Evolutionary conservation across 2,797 vertebrate genomes (phyloP), one percentile per base, ranked within the genome.

Genomic region (Hypotaenidia okinawae): DNA sequence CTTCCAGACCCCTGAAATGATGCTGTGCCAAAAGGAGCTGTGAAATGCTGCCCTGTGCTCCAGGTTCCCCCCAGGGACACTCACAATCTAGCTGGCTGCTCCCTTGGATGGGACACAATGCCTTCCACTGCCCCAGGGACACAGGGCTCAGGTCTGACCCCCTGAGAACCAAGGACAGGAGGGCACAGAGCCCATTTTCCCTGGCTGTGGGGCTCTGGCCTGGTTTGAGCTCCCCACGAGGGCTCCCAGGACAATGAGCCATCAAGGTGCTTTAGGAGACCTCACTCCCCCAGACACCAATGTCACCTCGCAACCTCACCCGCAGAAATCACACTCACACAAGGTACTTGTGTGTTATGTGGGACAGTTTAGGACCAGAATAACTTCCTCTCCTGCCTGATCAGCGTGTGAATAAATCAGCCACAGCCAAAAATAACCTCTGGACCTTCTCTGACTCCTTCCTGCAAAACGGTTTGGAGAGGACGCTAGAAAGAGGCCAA

Each of bases 321-420:
- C 5, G 0, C 49, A 84, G 89, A 77, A 93, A 89, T 89, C 87
- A 70, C 93, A 67, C 82, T 49, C 3, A 1, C 76, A 79, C 61
- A 25, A 5, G 7, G 84, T 43, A 45, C 78, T 79, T 24, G 24
- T 0, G 16, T 2, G 4, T 74, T 92, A 96, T 94, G 84, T 95
- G 90, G 94, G 93, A 89, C 94, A 92, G 10, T 63, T 32, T 57
- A 64, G 84, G 90, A 95, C 88, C 86, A 90, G 95, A 95, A 95
- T 90, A 94, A 87, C 89, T 82, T 86, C 82, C 49, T 63, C 39
- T 84, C 67, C 86, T 77, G 84, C 61, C 49, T 95, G 76, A 94
- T 87, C 89, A 52, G 82, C 0, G 0, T 76, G 81, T 41, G 84
- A 92, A 90, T 87, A 87, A 87, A 89, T 82, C 84, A 89, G 58